Evolutionary conservation across 1,140 invertebrate genomes (phyloP).

Genomic region (Diplogasteroides magnus): DNA sequence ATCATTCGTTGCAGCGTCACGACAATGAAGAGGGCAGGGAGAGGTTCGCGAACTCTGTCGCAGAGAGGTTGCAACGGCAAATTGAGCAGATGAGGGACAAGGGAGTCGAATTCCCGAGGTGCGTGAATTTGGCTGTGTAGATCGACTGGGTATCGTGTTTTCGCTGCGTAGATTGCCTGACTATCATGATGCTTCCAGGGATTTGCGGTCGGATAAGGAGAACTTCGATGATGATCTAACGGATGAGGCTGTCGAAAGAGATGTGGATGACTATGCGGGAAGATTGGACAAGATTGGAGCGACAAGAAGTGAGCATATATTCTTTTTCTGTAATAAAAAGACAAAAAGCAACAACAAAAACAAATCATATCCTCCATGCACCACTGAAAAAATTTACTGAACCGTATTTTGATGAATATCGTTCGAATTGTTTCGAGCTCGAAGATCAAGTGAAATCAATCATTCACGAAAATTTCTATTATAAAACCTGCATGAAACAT

Average conservation of each 20-base stretch:
- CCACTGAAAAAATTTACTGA: too few relatives aligned
- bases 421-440: too few relatives aligned
- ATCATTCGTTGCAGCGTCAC: too few relatives aligned
- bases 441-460: too few relatives aligned
- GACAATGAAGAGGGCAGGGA: too few relatives aligned
- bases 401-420: too few relatives aligned
- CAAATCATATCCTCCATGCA: too few relatives aligned
- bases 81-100: conserved; percentile 1
- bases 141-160: background rate
- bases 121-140: background rate
- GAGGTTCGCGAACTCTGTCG: conserved; percentile 9
- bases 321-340: too few relatives aligned
- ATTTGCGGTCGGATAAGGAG: background rate
- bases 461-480: too few relatives aligned
- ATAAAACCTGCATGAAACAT: too few relatives aligned
- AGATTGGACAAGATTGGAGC: background rate
- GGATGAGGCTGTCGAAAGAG: background rate
- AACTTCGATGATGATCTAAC: background rate
- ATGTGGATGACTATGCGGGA: background rate
- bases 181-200: background rate
- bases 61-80: conserved; percentile 11
- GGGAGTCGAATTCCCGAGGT: conserved; percentile 2
- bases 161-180: background rate
- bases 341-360: too few relatives aligned
- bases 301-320: background rate